Conservation (phyloP, 2,113 vertebrate species). For the Mohoua ochrocephala region DNA sequence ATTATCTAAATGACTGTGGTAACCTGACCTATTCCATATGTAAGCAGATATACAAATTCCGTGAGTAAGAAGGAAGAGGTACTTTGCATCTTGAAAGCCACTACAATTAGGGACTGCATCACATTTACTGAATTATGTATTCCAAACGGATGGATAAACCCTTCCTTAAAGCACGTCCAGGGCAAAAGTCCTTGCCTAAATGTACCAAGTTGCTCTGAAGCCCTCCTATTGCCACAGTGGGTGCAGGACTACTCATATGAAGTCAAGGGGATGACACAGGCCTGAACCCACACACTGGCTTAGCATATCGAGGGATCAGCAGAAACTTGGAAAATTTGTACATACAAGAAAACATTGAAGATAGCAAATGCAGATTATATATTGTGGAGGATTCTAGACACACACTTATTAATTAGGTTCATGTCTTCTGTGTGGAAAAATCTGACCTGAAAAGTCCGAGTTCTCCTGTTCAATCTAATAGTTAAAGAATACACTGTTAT, state of each 20-base stretch:
- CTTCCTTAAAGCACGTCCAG: neutral
- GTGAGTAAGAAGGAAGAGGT: neutral
- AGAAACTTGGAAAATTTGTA: neutral
- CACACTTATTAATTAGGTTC: neutral
- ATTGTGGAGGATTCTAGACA: neutral
- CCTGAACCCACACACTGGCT: neutral
- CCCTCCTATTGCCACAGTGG: neutral
- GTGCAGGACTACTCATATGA: fast-evolving
- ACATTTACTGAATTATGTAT: neutral
- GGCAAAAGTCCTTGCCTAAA: neutral
- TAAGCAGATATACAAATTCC: neutral
- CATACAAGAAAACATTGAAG: neutral
- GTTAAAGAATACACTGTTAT: neutral
- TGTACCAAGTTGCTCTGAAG: neutral
- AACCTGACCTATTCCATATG: neutral
- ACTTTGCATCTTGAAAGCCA: neutral
- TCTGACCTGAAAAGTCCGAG: neutral
- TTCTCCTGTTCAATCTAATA: neutral
- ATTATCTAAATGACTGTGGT: neutral
- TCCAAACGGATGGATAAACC: neutral
- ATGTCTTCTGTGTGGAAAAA: neutral
- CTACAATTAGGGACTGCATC: neutral
- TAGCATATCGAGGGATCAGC: neutral
- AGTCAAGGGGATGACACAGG: neutral
- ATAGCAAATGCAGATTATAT: neutral